phyloP scores from a whole-genome alignment of 2,113 vertebrate species.

The Rhegmatorhina hoffmannsi region DNA sequence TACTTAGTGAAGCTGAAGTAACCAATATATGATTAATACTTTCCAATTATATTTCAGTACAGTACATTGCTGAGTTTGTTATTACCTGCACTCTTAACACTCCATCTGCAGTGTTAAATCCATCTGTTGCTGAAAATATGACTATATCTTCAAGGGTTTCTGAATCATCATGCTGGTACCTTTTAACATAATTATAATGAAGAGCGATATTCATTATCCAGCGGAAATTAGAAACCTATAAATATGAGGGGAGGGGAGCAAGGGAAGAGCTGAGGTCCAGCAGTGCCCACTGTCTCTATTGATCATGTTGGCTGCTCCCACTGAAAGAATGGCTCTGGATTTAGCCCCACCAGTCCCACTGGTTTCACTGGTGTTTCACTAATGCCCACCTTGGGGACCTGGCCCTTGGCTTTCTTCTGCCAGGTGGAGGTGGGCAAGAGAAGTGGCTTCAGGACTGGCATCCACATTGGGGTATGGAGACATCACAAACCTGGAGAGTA shows the following conservation, averaged over 20 bases:
- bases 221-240: constrained; percentile 68
- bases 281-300: background rate
- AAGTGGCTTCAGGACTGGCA: background rate
- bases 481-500: background rate
- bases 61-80: constrained; percentile 73
- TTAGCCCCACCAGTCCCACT: background rate
- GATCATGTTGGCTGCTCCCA: constrained; percentile 5
- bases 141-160: constrained; percentile 84
- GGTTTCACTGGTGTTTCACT: background rate
- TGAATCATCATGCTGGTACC: constrained; percentile 89
- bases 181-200: constrained; percentile 75
- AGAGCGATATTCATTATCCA: constrained; percentile 63
- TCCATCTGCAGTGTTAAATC: constrained; percentile 82
- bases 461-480: background rate
- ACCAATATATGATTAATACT: constrained; percentile 73
- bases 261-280: constrained; percentile 26
- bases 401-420: background rate
- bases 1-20: constrained; percentile 72
- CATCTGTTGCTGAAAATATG: constrained; percentile 84
- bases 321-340: background rate
- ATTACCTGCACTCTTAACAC: constrained; percentile 80
- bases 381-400: background rate
- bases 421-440: background rate
- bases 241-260: constrained; percentile 42
- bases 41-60: constrained; percentile 74